phyloP scores from a whole-genome alignment of 2,888 invertebrate genomes.

The Platycheirus albimanus region DNA sequence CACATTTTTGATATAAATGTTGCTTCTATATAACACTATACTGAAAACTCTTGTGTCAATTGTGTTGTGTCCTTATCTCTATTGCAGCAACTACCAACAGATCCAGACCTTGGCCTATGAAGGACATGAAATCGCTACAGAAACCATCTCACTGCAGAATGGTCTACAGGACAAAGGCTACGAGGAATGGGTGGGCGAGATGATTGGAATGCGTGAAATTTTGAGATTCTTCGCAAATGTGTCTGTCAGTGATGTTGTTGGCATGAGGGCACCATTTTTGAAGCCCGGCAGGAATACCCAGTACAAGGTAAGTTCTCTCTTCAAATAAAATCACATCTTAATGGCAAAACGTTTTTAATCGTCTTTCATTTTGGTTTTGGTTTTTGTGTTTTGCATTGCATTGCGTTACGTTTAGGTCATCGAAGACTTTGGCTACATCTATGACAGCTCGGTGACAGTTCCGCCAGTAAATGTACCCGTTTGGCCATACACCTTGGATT shows the following conservation, averaged over 20 bases:
- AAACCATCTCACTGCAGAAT: constrained; percentile 88
- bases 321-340: neutral
- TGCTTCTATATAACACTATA: too few species aligned
- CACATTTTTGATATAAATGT: neutral
- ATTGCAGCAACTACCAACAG: constrained; percentile 95
- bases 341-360: constrained; percentile 8
- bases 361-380: constrained; percentile 61
- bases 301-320: constrained; percentile 89
- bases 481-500: constrained; percentile 98
- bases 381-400: too few species aligned
- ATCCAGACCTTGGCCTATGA: constrained; percentile 94
- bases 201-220: constrained; percentile 96
- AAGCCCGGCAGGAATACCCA: constrained; percentile 97
- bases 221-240: constrained; percentile 92
- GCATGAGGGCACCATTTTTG: constrained; percentile 93
- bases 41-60: constrained; percentile 58
- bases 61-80: constrained; percentile 65
- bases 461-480: constrained; percentile 91
- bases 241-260: constrained; percentile 91
- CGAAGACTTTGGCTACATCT: constrained; percentile 95
- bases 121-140: constrained; percentile 91
- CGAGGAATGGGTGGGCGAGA: constrained; percentile 96
- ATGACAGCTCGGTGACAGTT: constrained; percentile 95
- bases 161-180: constrained; percentile 94
- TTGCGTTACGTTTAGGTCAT: constrained; percentile 90